A percentile compares a stretch with the other conserved stretches of the same genome.
Conservation (phyloP, 2,113 vertebrate genomes). For the Monopterus albus region DNA sequence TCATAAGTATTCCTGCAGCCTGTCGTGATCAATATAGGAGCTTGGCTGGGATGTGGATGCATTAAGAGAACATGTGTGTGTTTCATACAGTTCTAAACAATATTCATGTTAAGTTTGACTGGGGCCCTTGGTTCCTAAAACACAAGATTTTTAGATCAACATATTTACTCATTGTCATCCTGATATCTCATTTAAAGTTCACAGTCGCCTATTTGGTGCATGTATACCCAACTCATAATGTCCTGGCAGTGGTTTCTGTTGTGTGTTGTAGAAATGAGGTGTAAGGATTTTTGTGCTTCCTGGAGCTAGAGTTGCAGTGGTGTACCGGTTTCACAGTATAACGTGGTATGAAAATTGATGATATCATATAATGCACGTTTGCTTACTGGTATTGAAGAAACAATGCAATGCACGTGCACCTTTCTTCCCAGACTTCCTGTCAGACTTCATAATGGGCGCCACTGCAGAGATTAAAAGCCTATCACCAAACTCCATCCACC, state of each 20-base stretch:
- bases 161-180: constrained; percentile 2
- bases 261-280: neutral
- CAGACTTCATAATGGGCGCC: too few species aligned
- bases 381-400: too few species aligned
- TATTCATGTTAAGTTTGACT: constrained; percentile 8
- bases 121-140: neutral
- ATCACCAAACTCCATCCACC: too few species aligned
- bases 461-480: too few species aligned
- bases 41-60: neutral
- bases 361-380: too few species aligned
- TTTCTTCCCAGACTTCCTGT: too few species aligned
- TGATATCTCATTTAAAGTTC: neutral
- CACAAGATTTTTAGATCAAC: constrained; percentile 7
- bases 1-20: constrained; percentile 17
- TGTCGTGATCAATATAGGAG: constrained; percentile 8
- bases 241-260: neutral
- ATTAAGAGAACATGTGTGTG: neutral
- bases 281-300: neutral
- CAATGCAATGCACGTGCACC: too few species aligned
- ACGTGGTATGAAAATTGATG: too few species aligned
- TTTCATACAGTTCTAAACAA: neutral
- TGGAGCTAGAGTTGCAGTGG: too few species aligned
- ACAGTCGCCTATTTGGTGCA: neutral
- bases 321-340: too few species aligned
- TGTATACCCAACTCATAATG: neutral